Evolutionary conservation across 2,888 invertebrate genomes (phyloP), one percentile per base, ranked within the genome.

Genomic region (Watsonalla cultraria): DNA sequence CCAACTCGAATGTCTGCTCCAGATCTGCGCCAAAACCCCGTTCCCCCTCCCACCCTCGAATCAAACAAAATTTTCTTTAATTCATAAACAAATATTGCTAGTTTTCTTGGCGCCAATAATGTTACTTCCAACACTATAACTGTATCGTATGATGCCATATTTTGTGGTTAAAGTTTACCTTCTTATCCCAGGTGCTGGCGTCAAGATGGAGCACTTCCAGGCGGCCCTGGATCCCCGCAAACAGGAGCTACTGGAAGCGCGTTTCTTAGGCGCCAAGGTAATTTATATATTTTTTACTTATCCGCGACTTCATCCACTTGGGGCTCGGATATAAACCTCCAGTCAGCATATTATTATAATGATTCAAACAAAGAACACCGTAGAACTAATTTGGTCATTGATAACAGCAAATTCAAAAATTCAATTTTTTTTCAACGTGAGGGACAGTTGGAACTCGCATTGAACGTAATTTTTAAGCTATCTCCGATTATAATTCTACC

Each of bases 221-320:
- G 95, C 97, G 92, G 95, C 96, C 93, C 94, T 99, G 92, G 98
- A 99, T 94, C 98, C 98, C 90, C 95, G 98, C 91, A 99, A 98
- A 93, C 98, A 98, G 93, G 98, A 99, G 94, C 94, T 99, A 90
- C 94, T 99, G 91, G 99, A 99, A 93, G 98, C 98, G 84, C 95
- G 99, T 91, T 97, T 98, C 93, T 95, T 97, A 90, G 97, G 98
- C 92, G 96, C 96, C 92, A 95, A 97, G 96, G 97, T 97, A 91
- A 95, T 96, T 94, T 58, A 45, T 14, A 53, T 42, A 42, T 9
- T 9, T 1, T 11, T 42, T 42, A 42, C 5, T 42, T 42, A 42
- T 14, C 39, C 11, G 34, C 11, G 7, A 42, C 42, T 39, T 33
- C 33, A 45, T 33, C 24, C 24, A 24, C 24, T 1, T 24, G 24